Base-by-base conservation (phyloP, 2,888 invertebrate genomes). In the Caenorhabditis sulstoni region DNA sequence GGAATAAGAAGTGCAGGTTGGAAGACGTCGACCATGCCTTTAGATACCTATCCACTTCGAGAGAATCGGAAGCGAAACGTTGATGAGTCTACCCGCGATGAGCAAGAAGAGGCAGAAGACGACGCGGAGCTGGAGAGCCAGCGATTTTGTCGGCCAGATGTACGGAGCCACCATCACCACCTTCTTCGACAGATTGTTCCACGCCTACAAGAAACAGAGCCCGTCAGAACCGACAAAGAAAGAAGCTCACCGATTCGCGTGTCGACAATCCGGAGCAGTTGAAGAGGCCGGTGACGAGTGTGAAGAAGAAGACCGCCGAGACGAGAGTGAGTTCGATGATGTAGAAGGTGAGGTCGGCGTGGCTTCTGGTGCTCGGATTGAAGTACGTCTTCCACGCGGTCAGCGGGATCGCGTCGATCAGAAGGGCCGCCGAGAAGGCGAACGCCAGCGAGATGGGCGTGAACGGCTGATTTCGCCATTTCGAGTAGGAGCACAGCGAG, bases 51-150 rank as follows among this genome's bases (percentile, higher is more conserved):
- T 96, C 87, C 93, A 92, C 91, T 95, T 96, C 91, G 94, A 95
- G 91, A 95, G 97, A 89, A 98, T 94, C 50, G 97, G 98, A 62
- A 97, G 95, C 90, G 93, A 95, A 1, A 98, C 92, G 92, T 97
- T 98, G 84, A 96, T 94, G 0, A 94, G 94, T 87, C 98, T 93
- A 16, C 97, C 97, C 14, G 92, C 93, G 11, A 93, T 91, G 55
- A 99, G 93, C 11, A 95, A 91, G 0, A 93, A 7, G 45, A 98
- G 93, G 91, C 97, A 97, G 70, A 95, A 88, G 18, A 96, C 73
- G 0, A 98, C 96, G 74, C 94, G 92, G 0, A 95, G 85, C 91
- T 98, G 97, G 4, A 98, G 92, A 9, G 92, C n/a, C 12, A 74
- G 22, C 11, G 81, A 81, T 61, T 94, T 95, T 88, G 94, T 94